A percentile compares a stretch with the other conserved stretches of the same genome.
These are phyloP conservation scores for Ephydatia muelleri DNA, from an alignment of 37 sponge, comb jelly and placozoan species.

Conservation along the genomic window DNA sequence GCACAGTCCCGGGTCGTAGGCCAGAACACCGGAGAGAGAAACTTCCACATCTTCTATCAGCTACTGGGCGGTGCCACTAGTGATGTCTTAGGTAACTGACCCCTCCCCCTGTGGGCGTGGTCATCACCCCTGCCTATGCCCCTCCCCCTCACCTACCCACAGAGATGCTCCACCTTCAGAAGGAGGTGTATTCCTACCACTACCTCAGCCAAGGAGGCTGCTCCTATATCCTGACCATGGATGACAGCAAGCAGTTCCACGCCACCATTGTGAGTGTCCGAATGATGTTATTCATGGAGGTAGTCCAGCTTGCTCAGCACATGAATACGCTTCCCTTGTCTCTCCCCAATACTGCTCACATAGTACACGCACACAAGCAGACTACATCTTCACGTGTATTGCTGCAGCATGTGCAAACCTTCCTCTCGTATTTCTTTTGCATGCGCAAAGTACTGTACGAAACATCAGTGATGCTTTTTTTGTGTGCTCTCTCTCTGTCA, in stretches of 20 bases:
- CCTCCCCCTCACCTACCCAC: not conserved
- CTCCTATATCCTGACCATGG: constrained; percentile 27
- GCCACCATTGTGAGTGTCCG: constrained; percentile 50
- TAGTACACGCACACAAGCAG: not conserved
- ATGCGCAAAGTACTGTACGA: too few relatives aligned
- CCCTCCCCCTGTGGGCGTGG: too few relatives aligned
- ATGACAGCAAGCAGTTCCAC: constrained; percentile 63
- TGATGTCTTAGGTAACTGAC: constrained; percentile 59
- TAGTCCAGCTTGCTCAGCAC: not conserved
- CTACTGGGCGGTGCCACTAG: constrained; percentile 59
- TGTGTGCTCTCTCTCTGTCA: too few relatives aligned
- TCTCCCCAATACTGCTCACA: not conserved
- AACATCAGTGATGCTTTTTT: too few relatives aligned
- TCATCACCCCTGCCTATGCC: not conserved
- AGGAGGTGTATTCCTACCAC: constrained; percentile 38
- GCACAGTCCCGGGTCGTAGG: constrained; percentile 75
- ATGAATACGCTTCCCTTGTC: not conserved
- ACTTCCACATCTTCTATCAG: constrained; percentile 94
- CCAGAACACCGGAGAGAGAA: constrained; percentile 76
- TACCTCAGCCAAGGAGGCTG: constrained; percentile 67
- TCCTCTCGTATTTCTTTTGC: not conserved
- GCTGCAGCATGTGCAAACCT: not conserved
- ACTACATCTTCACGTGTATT: too few relatives aligned
- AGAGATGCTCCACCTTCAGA: constrained; percentile 74
- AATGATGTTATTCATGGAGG: constrained; percentile 7